Evolutionary conservation across 2,888 invertebrate genomes (phyloP).

Genomic region (Xylota segnis): DNA sequence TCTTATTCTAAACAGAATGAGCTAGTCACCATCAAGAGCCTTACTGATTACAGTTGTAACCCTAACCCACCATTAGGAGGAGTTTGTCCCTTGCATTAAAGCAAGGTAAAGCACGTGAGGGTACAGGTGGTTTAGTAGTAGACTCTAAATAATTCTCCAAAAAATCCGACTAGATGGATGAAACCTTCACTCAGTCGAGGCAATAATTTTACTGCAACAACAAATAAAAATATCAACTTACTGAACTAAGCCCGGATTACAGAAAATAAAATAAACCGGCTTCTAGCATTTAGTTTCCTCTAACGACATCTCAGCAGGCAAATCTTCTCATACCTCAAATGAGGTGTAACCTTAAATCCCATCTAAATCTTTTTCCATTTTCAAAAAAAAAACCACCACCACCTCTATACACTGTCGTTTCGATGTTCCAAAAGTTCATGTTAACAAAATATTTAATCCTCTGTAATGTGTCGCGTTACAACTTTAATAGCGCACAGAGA

Average conservation of each 20-base stretch:
- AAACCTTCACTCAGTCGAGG: no score
- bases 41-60: no score
- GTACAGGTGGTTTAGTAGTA: no score
- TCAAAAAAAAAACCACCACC: not conserved
- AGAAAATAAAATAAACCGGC: not conserved
- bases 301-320: not conserved
- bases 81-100: no score
- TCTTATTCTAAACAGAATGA: no score
- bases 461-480: slow-evolving; percentile 59
- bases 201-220: not conserved
- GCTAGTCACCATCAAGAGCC: no score
- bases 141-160: no score
- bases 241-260: not conserved
- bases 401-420: slow-evolving; percentile 7
- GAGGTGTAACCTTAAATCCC: slow-evolving; percentile 35
- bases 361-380: slow-evolving; percentile 5
- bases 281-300: not conserved
- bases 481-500: slow-evolving; percentile 65
- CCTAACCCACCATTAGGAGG: no score
- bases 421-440: slow-evolving; percentile 51
- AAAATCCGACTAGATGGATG: no score
- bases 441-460: slow-evolving; percentile 66
- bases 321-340: not conserved
- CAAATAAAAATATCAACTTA: not conserved
- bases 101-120: no score